Evolutionary conservation across 2,113 vertebrate species (phyloP).

Genomic region (Calonectris borealis): DNA sequence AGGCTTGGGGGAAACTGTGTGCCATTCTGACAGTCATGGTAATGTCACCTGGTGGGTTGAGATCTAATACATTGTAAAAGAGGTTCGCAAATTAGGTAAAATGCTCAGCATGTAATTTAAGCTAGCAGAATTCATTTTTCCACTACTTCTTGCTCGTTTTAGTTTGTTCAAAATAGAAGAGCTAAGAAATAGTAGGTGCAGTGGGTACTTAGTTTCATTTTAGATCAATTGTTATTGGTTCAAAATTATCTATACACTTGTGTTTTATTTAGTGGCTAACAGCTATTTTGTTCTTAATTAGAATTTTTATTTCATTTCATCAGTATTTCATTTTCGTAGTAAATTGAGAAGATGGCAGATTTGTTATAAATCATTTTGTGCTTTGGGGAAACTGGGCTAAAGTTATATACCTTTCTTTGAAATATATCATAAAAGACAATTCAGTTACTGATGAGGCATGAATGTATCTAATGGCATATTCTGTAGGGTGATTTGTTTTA

Average conservation of each 20-base stretch:
- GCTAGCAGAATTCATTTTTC: not conserved
- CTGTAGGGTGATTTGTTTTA: constrained; percentile 91
- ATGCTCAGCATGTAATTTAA: not conserved
- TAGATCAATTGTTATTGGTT: not conserved
- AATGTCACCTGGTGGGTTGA: not conserved
- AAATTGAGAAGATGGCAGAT: not conserved
- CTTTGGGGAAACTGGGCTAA: not conserved
- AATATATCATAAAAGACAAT: constrained; percentile 85
- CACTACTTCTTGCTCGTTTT: not conserved
- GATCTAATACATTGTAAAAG: not conserved
- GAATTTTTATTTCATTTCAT: constrained; percentile 3
- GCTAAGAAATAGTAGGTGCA: not conserved
- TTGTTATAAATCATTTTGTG: constrained; percentile 34
- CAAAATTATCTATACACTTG: not conserved
- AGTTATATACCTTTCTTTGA: constrained; percentile 70
- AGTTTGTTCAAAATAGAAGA: not conserved
- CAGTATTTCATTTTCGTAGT: constrained; percentile 23
- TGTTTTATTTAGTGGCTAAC: constrained; percentile 40
- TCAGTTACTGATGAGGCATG: constrained; percentile 90
- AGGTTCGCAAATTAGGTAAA: not conserved
- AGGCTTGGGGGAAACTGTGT: not conserved
- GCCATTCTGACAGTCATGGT: not conserved
- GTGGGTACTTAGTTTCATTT: not conserved
- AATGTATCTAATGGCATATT: constrained; percentile 83
- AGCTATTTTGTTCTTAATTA: constrained; percentile 32